A percentile compares a stretch with the other conserved stretches of the same genome.
phyloP scores from a whole-genome alignment of 2,888 invertebrate genomes.

The Lymantria monacha region DNA sequence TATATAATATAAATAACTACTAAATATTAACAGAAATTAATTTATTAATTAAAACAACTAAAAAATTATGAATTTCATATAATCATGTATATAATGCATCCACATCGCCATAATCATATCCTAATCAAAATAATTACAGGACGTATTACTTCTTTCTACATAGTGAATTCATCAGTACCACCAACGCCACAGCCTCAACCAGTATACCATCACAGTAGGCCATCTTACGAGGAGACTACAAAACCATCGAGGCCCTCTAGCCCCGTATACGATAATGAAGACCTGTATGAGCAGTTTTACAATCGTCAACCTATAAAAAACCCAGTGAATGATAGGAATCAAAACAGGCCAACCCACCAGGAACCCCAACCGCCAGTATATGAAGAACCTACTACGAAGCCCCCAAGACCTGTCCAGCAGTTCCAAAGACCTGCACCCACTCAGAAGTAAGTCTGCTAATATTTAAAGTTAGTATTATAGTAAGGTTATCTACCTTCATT shows the following conservation, averaged over 20 bases:
- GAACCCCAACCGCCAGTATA: background rate
- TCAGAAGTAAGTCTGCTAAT: background rate
- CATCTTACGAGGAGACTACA: background rate
- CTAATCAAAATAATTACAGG: slow-evolving; percentile 1
- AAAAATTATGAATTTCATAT: too few relatives aligned
- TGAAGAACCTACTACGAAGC: background rate
- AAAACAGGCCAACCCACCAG: background rate
- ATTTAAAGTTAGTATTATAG: background rate
- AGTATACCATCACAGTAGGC: background rate
- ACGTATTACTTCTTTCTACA: slow-evolving; percentile 1
- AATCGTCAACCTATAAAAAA: background rate
- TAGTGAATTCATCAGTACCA: slow-evolving; percentile 11
- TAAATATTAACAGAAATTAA: too few relatives aligned
- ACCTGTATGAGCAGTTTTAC: background rate
- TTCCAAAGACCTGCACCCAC: background rate
- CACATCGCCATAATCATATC: background rate
- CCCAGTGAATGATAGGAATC: background rate
- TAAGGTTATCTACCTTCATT: too few relatives aligned
- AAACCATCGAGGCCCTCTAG: background rate
- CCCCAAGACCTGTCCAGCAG: background rate
- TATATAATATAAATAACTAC: too few relatives aligned
- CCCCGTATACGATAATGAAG: background rate
- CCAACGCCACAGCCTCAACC: background rate
- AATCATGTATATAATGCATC: background rate
- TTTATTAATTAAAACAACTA: too few relatives aligned